Base-by-base conservation (phyloP, 2,113 vertebrate genomes). In the Callionymus lyra region DNA sequence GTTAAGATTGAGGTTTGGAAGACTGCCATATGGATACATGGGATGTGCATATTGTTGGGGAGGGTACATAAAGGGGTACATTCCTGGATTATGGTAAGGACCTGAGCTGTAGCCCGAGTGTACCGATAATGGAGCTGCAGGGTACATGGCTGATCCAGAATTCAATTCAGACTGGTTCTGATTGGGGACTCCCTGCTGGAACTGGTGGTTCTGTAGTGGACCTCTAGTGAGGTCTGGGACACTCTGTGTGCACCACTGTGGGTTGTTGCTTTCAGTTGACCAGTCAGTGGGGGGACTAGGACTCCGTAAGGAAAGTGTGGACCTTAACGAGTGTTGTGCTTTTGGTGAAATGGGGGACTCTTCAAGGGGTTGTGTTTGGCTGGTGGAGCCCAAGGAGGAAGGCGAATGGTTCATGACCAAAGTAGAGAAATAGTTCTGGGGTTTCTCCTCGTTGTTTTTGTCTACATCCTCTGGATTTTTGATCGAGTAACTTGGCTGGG, bases 201-300 rank as follows among this genome's bases (percentile, higher is more conserved):
- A 41, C 1, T 32, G 49, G 21, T 13, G 11, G 0, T 16, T 34
- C 2, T 38, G 63, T 9, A 45, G 56, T 19, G 40, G 57, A 43
- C 32, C 18, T 1, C 38, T 53, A 1, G 50, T 56, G 14, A 89
- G 67, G 59, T 86, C 91, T 4, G 94, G 92, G 33, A 94, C 70
- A 1, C 93, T 98, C 68, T 88, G 88, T 1, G 87, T 84, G 62
- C 88, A 95, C 82, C 92, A 85, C 0, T 83, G 74, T 10, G 83
- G 81, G 47, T 65, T 13, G 12, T 78, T 78, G 35, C 82, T 78
- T 0, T 78, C 86, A 12, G 85, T 55, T 0, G 83, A 82, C 84
- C 83, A 88, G 35, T 93, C 89, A 0, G 77, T 42, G 2, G 83
- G 86, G 1, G 86, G 65, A 5, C 90, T 90, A 47, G 82, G 44